Conservation (phyloP, 1,140 invertebrate genomes). For the Nylanderia fulva region DNA sequence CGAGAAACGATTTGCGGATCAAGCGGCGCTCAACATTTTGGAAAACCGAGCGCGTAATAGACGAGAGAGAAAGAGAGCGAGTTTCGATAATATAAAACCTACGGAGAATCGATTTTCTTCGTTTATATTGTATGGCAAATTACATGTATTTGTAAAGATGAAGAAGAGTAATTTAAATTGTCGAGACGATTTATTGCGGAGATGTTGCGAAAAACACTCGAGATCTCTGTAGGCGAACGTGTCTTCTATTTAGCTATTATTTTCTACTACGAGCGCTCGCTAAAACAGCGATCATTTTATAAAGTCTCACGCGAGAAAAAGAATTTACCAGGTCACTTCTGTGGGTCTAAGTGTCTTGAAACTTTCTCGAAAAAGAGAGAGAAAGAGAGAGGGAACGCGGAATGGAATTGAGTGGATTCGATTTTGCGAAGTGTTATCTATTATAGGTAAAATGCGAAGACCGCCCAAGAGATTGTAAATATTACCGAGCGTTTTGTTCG, state of each 20-base stretch:
- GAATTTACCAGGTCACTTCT: slow-evolving; percentile 31
- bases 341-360: slow-evolving; percentile 63
- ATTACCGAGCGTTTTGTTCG: slow-evolving; percentile 61
- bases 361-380: slow-evolving; percentile 34
- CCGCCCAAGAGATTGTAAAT: slow-evolving; percentile 55
- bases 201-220: slow-evolving; percentile 4
- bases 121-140: background rate
- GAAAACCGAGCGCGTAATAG: background rate
- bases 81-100: background rate
- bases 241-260: slow-evolving; percentile 31
- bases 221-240: background rate
- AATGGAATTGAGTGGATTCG: slow-evolving; percentile 71
- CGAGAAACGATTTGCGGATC: slow-evolving; percentile 9
- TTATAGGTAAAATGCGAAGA: slow-evolving; percentile 61
- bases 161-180: slow-evolving; percentile 23
- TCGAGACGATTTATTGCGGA: background rate
- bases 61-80: background rate
- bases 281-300: slow-evolving; percentile 44
- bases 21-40: background rate
- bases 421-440: slow-evolving; percentile 68
- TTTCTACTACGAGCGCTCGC: slow-evolving; percentile 2
- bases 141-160: background rate
- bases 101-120: background rate
- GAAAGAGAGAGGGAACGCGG: background rate
- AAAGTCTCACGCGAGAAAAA: slow-evolving; percentile 48